These are phyloP conservation scores for Pseudomyrmex flavicornis DNA, from an alignment of 1,140 invertebrate genomes.

Conservation along the genomic window DNA sequence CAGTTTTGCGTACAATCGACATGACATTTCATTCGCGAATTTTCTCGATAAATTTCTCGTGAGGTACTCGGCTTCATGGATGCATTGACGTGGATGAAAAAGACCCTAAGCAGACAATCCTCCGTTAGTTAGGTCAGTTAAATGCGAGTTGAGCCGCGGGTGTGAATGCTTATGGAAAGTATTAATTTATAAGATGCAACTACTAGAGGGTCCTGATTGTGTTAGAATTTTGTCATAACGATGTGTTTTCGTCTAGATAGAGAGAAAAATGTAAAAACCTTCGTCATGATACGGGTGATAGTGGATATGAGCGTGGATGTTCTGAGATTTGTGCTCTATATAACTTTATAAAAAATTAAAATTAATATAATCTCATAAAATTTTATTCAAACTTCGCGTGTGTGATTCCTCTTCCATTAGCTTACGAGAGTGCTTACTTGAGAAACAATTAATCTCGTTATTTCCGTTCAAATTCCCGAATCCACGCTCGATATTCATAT, in stretches of 20 bases:
- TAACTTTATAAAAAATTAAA: not conserved
- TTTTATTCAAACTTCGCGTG: not conserved
- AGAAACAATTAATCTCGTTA: not conserved
- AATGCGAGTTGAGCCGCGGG: slow-evolving; percentile 67
- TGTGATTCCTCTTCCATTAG: not conserved
- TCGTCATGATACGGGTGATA: slow-evolving; percentile 1
- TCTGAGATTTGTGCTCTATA: not conserved
- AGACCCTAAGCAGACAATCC: slow-evolving; percentile 76
- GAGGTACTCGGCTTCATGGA: slow-evolving; percentile 60
- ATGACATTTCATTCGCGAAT: not conserved
- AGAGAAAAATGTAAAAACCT: not conserved
- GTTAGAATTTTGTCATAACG: slow-evolving; percentile 14
- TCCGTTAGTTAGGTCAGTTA: slow-evolving; percentile 72
- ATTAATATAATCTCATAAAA: not conserved
- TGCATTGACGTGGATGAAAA: slow-evolving; percentile 72
- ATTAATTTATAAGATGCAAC: slow-evolving; percentile 74
- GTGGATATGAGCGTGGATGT: slow-evolving; percentile 54
- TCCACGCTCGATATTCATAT: slow-evolving; percentile 36
- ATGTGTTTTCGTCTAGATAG: slow-evolving; percentile 52
- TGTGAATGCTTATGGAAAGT: slow-evolving; percentile 75
- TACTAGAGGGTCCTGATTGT: slow-evolving; percentile 32
- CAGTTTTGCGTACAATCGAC: slow-evolving; percentile 19
- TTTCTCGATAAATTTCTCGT: slow-evolving; percentile 14
- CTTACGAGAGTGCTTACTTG: not conserved
- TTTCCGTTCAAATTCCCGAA: not conserved